Evolutionary conservation across 2,797 vertebrate genomes (phyloP).

Genomic region (Apogon hyalosoma): DNA sequence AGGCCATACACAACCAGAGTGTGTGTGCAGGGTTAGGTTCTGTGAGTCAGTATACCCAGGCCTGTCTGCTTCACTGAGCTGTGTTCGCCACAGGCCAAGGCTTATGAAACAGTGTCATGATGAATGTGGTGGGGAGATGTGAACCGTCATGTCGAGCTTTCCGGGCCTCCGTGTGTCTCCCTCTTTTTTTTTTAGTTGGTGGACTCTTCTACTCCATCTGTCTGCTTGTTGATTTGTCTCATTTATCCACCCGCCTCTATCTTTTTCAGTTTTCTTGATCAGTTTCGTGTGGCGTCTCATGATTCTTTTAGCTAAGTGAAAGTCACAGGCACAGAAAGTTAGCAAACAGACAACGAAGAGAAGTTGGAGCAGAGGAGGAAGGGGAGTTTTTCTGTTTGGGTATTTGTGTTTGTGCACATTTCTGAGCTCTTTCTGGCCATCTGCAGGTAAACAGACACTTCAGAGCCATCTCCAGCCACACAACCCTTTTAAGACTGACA

Average conservation of each 20-base stretch:
- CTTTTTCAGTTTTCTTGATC: conserved; percentile 25
- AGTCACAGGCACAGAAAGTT: conserved; percentile 33
- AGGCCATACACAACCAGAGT: conserved; percentile 20
- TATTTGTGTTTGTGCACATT: conserved; percentile 26
- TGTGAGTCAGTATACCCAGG: conserved; percentile 60
- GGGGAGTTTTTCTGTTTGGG: not conserved
- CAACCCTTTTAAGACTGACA: no score
- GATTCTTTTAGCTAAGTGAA: conserved; percentile 33
- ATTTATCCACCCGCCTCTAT: conserved; percentile 6
- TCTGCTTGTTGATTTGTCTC: conserved; percentile 21
- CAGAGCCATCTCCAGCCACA: no score
- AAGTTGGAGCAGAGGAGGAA: not conserved
- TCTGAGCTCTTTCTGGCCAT: conserved; percentile 5
- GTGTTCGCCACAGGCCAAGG: conserved; percentile 61
- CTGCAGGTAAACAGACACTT: conserved; percentile 31
- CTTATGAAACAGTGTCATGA: conserved; percentile 71
- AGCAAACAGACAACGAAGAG: no score
- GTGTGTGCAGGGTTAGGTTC: conserved; percentile 24
- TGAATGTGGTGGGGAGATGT: conserved; percentile 65
- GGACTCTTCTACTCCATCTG: not conserved
- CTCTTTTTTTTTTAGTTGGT: conserved; percentile 11
- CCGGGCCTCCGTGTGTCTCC: conserved; percentile 12
- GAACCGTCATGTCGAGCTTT: conserved; percentile 39
- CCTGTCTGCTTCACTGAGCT: conserved; percentile 63
- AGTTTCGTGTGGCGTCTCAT: conserved; percentile 41